Evolutionary conservation across 2,797 vertebrate species (phyloP), one percentile per base, ranked within the genome.

Genomic region (Lagocephalus sceleratus): DNA sequence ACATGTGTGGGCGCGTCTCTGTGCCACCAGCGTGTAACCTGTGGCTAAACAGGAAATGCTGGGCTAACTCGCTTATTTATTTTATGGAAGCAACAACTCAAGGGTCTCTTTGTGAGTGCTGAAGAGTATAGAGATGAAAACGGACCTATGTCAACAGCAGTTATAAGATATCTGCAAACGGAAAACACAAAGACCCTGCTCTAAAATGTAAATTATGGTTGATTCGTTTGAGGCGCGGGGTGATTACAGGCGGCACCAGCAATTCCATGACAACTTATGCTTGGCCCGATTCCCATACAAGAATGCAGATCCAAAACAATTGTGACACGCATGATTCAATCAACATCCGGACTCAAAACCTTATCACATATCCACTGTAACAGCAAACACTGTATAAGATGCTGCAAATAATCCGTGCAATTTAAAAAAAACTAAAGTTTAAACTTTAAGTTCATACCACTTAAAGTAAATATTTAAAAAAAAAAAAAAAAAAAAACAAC

Each of bases 261-360:
- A 73, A 63, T 45, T 74, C 43, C 73, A 75, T 54, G 67, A 77
- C 63, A 76, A 87, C 79, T 77, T 79, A 63, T 71, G 67, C 65
- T 74, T 77, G 81, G 73, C 61, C 71, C 57, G 65, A 76, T 53
- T 65, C 57, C 59, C 54, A 42, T 58, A 17, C 32, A 10, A 73
- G 11, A 59, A 15, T 19, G 21, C 43, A 65, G 49, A 70, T 52
- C 48, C 40, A 49, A 67, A 42, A 55, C 21, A 62, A 29, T 23
- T 0, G 58, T 19, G 7, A 19, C 29, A 38, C 54, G 20, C 23
- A 26, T 3, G 22, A 47, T 9, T 16, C 10, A 47, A 14, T 22
- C 8, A 23, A 47, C 15, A 21, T 16, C 45, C 8, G 20, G 15
- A 32, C 52, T 20, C 56, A 21, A 65, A 63, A 60, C 10, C 7